Percentiles rank a stretch among this genome's conserved stretches.
These are phyloP conservation scores for Carapus acus DNA, from an alignment of 2,797 vertebrate species.

Conservation along the genomic window DNA sequence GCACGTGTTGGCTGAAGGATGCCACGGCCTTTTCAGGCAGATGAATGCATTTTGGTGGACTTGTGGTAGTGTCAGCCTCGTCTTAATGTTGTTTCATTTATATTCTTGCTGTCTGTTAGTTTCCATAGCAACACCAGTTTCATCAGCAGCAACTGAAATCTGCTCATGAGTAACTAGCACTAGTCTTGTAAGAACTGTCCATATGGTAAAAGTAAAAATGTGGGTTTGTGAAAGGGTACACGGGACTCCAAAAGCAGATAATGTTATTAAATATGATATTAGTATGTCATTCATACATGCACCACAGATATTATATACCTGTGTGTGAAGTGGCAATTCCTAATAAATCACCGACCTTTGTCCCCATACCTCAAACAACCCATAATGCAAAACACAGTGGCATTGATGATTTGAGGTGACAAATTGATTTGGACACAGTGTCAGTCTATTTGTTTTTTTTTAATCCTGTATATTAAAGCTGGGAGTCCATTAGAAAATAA, in stretches of 20 bases:
- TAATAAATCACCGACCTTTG: slow-evolving; percentile 12
- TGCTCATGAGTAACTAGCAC: neutral
- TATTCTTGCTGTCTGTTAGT: slow-evolving; percentile 29
- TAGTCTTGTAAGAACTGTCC: too few species aligned
- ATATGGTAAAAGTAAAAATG: too few species aligned
- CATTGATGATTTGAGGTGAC: slow-evolving; percentile 9
- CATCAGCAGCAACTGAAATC: slow-evolving; percentile 19
- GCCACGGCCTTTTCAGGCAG: too few species aligned
- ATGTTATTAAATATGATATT: too few species aligned
- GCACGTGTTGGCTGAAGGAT: too few species aligned
- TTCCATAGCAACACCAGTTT: slow-evolving; percentile 48
- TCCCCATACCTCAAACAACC: slow-evolving; percentile 23
- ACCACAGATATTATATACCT: too few species aligned
- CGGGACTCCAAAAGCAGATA: too few species aligned
- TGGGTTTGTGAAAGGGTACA: too few species aligned
- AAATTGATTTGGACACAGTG: slow-evolving; percentile 1
- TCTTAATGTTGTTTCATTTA: slow-evolving; percentile 21
- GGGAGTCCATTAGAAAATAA: slow-evolving; percentile 23
- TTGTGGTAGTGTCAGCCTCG: slow-evolving; percentile 20
- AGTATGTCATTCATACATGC: too few species aligned
- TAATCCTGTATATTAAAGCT: slow-evolving; percentile 24
- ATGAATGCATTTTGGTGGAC: slow-evolving; percentile 18
- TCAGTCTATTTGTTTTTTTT: slow-evolving; percentile 21
- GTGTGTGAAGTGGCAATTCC: slow-evolving; percentile 15
- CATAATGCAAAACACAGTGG: slow-evolving; percentile 12